A percentile compares a stretch with the other conserved stretches of the same genome.
Evolutionary conservation across 2,888 invertebrate genomes (phyloP).

Genomic region (Poecilus cupreus): DNA sequence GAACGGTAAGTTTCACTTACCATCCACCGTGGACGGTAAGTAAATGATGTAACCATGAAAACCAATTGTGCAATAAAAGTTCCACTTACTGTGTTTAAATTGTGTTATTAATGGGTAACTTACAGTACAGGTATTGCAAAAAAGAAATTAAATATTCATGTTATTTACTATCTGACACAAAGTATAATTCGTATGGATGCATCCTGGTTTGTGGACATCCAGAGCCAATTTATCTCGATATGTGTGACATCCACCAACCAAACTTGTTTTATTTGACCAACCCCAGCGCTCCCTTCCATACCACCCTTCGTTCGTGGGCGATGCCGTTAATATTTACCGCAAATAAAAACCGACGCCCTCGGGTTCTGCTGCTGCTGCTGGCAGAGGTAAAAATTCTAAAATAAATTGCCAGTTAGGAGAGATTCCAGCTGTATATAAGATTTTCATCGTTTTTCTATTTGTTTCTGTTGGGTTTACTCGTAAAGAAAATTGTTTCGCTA

Average conservation of each 20-base stretch:
- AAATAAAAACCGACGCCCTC: background rate
- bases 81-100: no score
- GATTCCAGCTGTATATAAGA: slow-evolving; percentile 13
- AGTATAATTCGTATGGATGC: background rate
- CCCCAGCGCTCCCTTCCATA: background rate
- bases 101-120: no score
- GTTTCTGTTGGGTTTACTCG: background rate
- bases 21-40: no score
- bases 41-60: no score
- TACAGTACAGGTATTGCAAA: no score
- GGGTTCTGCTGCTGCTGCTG: background rate
- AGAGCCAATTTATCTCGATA: background rate
- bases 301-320: background rate
- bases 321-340: background rate
- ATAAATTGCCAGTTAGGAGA: slow-evolving; percentile 24
- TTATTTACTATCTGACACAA: no score
- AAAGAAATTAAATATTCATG: no score
- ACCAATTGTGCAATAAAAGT: no score
- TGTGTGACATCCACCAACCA: background rate
- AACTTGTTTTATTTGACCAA: background rate
- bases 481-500: slow-evolving; percentile 14
- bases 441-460: slow-evolving; percentile 18
- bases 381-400: background rate
- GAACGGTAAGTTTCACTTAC: no score
- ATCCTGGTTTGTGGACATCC: background rate